A percentile compares a stretch with the other conserved stretches of the same genome.
phyloP scores from a whole-genome alignment of 2,113 vertebrate species.

The Prolemur simus region DNA sequence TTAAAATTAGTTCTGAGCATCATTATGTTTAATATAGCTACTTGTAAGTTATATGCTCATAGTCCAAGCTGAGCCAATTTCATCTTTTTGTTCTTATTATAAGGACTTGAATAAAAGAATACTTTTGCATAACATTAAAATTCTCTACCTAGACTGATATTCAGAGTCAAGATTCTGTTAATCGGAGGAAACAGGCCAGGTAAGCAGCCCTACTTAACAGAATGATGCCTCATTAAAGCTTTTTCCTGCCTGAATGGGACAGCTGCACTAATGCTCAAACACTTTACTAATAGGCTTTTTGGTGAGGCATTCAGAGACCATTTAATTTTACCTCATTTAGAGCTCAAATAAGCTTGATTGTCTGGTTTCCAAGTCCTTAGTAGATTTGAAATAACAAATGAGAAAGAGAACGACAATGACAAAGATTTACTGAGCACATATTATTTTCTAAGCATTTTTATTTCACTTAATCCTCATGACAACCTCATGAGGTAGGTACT shows the following conservation, averaged over 20 bases:
- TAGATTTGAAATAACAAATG: conserved; percentile 8
- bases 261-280: not conserved
- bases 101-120: conserved; percentile 11
- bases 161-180: not conserved
- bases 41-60: not conserved
- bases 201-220: not conserved
- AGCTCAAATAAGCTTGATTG: not conserved
- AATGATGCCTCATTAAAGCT: not conserved
- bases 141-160: not conserved
- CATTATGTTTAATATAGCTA: not conserved
- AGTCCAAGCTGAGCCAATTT: not conserved
- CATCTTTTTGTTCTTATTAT: not conserved
- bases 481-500: not conserved
- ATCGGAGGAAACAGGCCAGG: not conserved
- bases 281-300: not conserved
- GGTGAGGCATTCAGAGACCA: not conserved
- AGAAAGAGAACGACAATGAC: not conserved
- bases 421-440: not conserved
- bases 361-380: conserved; percentile 9
- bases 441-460: conserved; percentile 18
- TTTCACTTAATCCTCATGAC: not conserved
- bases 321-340: conserved; percentile 21
- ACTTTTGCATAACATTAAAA: conserved; percentile 22
- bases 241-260: not conserved
- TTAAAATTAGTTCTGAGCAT: not conserved